Evolutionary conservation across 1,140 invertebrate genomes (phyloP).

Genomic region (Bombus turneri): DNA sequence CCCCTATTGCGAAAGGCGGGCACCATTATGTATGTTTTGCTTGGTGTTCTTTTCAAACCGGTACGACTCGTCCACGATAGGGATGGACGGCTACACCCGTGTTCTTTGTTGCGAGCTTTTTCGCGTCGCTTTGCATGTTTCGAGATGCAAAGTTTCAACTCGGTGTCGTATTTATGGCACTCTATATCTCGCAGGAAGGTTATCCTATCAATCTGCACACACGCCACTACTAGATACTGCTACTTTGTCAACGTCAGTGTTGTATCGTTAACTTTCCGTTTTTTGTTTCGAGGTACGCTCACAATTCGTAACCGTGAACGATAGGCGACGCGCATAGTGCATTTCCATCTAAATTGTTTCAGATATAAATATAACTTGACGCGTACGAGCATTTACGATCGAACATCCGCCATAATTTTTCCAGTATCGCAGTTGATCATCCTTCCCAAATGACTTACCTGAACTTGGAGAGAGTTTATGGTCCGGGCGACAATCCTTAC

Average conservation of each 20-base stretch:
- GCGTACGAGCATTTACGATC: neutral
- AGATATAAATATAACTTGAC: slow-evolving; percentile 27
- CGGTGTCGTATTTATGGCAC: slow-evolving; percentile 51
- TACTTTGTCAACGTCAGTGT: slow-evolving; percentile 51
- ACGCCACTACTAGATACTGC: slow-evolving; percentile 44
- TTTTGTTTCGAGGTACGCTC: neutral
- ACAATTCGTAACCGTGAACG: slow-evolving; percentile 11
- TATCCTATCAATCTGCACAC: slow-evolving; percentile 58
- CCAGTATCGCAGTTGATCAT: neutral
- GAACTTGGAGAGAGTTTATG: neutral
- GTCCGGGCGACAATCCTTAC: neutral
- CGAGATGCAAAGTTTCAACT: slow-evolving; percentile 54
- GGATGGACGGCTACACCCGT: slow-evolving; percentile 11
- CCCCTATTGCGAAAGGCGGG: slow-evolving; percentile 19
- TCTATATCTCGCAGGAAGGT: slow-evolving; percentile 30
- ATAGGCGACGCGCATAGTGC: neutral
- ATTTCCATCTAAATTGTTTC: neutral
- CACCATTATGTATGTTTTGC: slow-evolving; percentile 39
- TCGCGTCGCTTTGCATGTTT: slow-evolving; percentile 63
- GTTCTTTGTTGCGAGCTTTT: slow-evolving; percentile 57
- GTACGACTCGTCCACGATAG: neutral
- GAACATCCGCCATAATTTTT: neutral
- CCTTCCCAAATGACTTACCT: too few relatives aligned
- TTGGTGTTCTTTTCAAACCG: slow-evolving; percentile 52
- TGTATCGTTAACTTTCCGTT: slow-evolving; percentile 26